Base-by-base conservation (phyloP, 2,113 vertebrate species). In the Ascaphus truei region DNA sequence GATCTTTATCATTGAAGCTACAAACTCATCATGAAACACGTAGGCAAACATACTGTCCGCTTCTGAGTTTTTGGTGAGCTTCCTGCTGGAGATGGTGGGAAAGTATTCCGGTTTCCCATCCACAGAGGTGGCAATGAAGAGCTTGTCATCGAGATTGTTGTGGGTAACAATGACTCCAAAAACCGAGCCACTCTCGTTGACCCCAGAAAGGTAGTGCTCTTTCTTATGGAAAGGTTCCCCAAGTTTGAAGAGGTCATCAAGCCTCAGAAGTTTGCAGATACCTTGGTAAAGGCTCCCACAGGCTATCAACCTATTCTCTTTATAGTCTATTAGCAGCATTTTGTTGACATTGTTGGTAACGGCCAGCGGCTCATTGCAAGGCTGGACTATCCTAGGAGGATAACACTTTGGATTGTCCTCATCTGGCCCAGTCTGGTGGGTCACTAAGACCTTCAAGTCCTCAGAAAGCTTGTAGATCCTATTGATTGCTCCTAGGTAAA, bases 321-420 rank as follows among this genome's bases (percentile, higher is more conserved):
- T 92, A 73, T 98, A 96, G 89, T 99, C 97, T 78, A 99, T 98
- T 62, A 99, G 89, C 60, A 99, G 92, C 95, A 99, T 94, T 81
- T 98, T 99, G 83, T 99, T 99, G 72, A 99, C 90, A 20, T 99
- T 99, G 85, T 99, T 96, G 68, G 95, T 99, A 75, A 90, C 88
- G 0, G 88, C 88, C 68, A 98, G 84, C 1, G 93, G 94, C 72
- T 99, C 96, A 0, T 92, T 92, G 85, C 97, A 99, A 1, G 95
- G 94, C 84, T 99, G 97, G 34, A 98, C 97, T 1, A 99, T 93
- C 64, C 92, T 94, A 5, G 97, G 97, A 1, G 97, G 97, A 73
- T 99, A 99, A 78, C 96, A 98, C 76, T 98, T 96, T 57, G 95
- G 94, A 81, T 99, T 99, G 79, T 99, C 97, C n/a, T 95, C 93